Percentiles rank a stretch among this genome's conserved stretches.
These are phyloP conservation scores for Scaeva pyrastri DNA, from an alignment of 2,888 invertebrate species.

Conservation along the genomic window DNA sequence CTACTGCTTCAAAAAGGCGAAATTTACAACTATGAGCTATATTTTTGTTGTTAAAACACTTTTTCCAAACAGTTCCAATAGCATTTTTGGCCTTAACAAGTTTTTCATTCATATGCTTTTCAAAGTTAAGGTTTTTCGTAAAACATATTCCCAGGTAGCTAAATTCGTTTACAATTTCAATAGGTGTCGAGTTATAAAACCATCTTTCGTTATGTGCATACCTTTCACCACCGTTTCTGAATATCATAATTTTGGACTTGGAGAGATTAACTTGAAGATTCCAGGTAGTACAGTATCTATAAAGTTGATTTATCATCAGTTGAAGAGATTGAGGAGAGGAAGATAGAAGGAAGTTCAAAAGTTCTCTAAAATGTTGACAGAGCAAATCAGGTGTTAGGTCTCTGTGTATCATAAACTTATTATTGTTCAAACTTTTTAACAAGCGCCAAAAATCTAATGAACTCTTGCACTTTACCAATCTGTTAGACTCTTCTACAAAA, in stretches of 20 bases:
- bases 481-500: not conserved
- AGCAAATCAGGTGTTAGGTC: not conserved
- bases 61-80: not conserved
- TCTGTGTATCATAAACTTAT: conserved; percentile 17
- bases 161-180: not conserved
- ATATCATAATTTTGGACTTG: not conserved
- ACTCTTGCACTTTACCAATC: not conserved
- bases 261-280: no score
- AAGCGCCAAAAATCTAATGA: not conserved
- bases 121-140: not conserved
- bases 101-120: not conserved
- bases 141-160: not conserved
- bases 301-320: not conserved
- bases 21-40: not conserved
- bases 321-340: not conserved
- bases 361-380: not conserved
- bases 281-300: no score
- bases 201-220: not conserved
- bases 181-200: not conserved
- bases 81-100: not conserved
- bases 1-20: not conserved
- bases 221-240: conserved; percentile 7
- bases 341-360: not conserved
- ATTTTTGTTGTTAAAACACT: no score
- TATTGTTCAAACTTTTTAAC: not conserved